These are phyloP conservation scores for Abrostola triplasia DNA, from an alignment of 2,888 invertebrate genomes.

Conservation along the genomic window DNA sequence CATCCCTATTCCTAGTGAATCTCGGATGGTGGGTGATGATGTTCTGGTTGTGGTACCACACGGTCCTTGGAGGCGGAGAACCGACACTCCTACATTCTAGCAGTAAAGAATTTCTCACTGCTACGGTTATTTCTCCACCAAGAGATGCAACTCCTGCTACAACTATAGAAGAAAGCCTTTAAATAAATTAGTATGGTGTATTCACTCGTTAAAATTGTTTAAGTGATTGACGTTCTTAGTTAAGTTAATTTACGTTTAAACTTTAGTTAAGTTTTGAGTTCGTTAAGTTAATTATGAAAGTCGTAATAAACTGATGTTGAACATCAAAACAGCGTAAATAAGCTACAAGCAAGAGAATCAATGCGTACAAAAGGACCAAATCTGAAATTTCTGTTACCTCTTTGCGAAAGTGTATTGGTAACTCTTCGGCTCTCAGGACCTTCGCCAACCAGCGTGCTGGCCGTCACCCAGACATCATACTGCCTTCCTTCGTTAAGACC, in stretches of 20 bases:
- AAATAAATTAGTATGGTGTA: conserved; percentile 3
- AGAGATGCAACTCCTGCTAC: conserved; percentile 90
- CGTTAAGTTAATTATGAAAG: too few species aligned
- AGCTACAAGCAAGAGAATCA: too few species aligned
- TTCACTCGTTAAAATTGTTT: too few species aligned
- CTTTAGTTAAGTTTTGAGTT: too few species aligned
- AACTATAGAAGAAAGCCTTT: conserved; percentile 73
- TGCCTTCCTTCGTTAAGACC: conserved; percentile 86
- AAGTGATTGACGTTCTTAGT: too few species aligned
- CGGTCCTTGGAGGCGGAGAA: conserved; percentile 83
- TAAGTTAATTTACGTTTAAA: too few species aligned
- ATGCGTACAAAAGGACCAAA: neutral
- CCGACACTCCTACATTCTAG: conserved; percentile 82
- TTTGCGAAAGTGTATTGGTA: conserved; percentile 84
- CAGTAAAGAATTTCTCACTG: conserved; percentile 77
- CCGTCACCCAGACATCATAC: conserved; percentile 91
- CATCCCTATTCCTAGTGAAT: conserved; percentile 81
- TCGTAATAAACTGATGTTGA: too few species aligned
- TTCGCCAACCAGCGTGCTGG: conserved; percentile 89
- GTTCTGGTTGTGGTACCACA: conserved; percentile 87
- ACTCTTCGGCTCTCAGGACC: conserved; percentile 86
- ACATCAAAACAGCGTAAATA: too few species aligned
- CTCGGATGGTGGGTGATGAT: conserved; percentile 86
- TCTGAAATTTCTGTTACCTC: conserved; percentile 73
- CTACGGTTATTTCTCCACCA: conserved; percentile 82